These are phyloP conservation scores for Sinohyriopsis cumingii DNA, from an alignment of 2,888 invertebrate genomes.

Conservation along the genomic window DNA sequence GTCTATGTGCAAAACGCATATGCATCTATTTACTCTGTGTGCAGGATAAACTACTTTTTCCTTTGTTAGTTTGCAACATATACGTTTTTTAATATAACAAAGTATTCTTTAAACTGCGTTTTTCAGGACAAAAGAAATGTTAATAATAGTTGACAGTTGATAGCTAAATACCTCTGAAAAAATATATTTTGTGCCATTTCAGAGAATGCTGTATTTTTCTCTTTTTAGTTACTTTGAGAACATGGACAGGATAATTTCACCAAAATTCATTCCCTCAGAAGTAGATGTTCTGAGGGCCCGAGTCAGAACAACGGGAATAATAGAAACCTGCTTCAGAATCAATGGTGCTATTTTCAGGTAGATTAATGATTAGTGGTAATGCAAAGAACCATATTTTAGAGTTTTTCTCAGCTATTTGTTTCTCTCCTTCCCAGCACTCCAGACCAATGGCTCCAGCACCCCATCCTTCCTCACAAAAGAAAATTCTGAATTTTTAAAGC, in stretches of 20 bases:
- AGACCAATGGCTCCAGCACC: no score
- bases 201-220: constrained; percentile 13
- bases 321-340: constrained; percentile 80
- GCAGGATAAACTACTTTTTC: no score
- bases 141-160: no score
- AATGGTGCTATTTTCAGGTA: constrained; percentile 76
- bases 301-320: constrained; percentile 80
- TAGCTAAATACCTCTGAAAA: neutral
- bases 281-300: constrained; percentile 79
- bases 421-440: neutral
- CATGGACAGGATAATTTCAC: constrained; percentile 79
- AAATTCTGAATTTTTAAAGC: no score
- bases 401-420: neutral
- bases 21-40: no score
- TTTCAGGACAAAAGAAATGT: no score
- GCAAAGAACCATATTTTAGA: neutral
- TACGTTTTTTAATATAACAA: no score
- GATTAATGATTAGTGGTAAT: neutral
- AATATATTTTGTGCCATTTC: neutral
- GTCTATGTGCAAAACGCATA: no score
- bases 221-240: constrained; percentile 78
- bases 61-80: no score
- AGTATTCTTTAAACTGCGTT: no score
- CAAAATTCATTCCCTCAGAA: constrained; percentile 79
- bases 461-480: no score